Conservation (phyloP, 1,140 invertebrate genomes). For the Tenebrio molitor region DNA sequence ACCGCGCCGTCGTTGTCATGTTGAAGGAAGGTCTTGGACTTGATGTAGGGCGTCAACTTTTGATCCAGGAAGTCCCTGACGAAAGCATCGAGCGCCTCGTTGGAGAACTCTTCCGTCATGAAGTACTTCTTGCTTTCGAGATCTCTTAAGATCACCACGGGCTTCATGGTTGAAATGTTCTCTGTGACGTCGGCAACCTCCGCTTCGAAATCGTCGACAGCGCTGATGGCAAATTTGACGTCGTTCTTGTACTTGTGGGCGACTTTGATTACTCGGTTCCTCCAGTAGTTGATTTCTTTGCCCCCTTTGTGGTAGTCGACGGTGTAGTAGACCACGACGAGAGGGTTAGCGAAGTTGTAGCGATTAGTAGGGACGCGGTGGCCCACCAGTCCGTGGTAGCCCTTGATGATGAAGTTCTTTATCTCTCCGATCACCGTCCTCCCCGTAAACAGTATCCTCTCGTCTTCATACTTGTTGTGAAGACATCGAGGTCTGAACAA, state of each 20-base stretch:
- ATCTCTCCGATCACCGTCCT: constrained; percentile 78
- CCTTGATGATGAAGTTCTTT: constrained; percentile 84
- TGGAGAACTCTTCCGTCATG: constrained; percentile 90
- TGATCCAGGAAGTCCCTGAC: not conserved
- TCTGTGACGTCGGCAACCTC: constrained; percentile 94
- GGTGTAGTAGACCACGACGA: constrained; percentile 92
- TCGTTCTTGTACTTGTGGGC: constrained; percentile 86
- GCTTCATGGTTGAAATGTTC: constrained; percentile 89
- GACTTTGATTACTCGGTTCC: constrained; percentile 94
- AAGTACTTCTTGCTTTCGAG: constrained; percentile 90
- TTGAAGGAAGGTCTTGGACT: not conserved
- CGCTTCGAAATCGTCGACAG: constrained; percentile 93
- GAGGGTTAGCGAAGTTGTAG: constrained; percentile 88
- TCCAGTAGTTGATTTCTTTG: constrained; percentile 99
- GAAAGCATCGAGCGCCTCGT: not conserved
- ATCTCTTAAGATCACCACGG: constrained; percentile 87
- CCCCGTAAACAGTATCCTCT: constrained; percentile 81
- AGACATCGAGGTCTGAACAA: constrained; percentile 90
- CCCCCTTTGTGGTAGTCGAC: constrained; percentile 98
- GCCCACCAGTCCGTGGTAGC: constrained; percentile 92
- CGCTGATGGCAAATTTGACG: constrained; percentile 90
- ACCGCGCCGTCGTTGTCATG: not conserved
- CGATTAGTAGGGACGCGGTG: constrained; percentile 88
- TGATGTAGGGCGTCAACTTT: not conserved
- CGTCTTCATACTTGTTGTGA: constrained; percentile 93